phyloP scores from a whole-genome alignment of 1,140 invertebrate genomes.

The Scaptomyza graminum region DNA sequence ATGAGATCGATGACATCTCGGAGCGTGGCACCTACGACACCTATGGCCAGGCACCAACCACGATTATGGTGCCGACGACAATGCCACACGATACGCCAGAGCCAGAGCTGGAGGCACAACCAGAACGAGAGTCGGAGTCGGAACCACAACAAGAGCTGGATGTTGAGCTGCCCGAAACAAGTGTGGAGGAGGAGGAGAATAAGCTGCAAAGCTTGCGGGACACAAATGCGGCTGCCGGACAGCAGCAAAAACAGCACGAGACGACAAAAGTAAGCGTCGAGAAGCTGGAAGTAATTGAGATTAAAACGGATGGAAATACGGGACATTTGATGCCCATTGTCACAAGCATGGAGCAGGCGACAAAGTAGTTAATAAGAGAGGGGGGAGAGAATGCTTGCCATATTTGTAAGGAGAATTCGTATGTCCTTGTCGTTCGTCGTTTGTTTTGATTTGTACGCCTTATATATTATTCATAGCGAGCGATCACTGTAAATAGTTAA shows the following conservation, averaged over 20 bases:
- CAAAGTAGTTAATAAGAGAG: background rate
- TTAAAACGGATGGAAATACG: conserved; percentile 75
- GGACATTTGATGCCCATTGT: conserved; percentile 74
- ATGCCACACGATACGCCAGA: conserved; percentile 17
- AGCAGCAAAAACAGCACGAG: conserved; percentile 42
- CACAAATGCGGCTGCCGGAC: conserved; percentile 47
- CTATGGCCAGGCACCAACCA: conserved; percentile 63
- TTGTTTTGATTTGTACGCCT: conserved; percentile 36
- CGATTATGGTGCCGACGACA: conserved; percentile 49
- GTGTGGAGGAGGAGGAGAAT: conserved; percentile 43
- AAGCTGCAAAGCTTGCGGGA: conserved; percentile 64
- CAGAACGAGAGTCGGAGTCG: conserved; percentile 36
- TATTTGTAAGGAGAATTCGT: conserved; percentile 71
- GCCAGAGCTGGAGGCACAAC: conserved; percentile 40
- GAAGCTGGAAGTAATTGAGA: conserved; percentile 82
- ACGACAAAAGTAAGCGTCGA: conserved; percentile 75
- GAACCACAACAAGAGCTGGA: conserved; percentile 28
- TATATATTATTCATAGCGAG: conserved; percentile 78
- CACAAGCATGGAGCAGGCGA: conserved; percentile 33
- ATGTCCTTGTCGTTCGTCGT: conserved; percentile 33
- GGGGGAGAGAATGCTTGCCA: conserved; percentile 58
- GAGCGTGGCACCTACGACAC: conserved; percentile 69
- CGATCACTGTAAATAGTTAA: conserved; percentile 76
- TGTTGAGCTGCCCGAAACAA: conserved; percentile 39
- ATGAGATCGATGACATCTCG: conserved; percentile 78